phyloP scores from a whole-genome alignment of 2,113 vertebrate genomes.

The Mionectes macconnelli region DNA sequence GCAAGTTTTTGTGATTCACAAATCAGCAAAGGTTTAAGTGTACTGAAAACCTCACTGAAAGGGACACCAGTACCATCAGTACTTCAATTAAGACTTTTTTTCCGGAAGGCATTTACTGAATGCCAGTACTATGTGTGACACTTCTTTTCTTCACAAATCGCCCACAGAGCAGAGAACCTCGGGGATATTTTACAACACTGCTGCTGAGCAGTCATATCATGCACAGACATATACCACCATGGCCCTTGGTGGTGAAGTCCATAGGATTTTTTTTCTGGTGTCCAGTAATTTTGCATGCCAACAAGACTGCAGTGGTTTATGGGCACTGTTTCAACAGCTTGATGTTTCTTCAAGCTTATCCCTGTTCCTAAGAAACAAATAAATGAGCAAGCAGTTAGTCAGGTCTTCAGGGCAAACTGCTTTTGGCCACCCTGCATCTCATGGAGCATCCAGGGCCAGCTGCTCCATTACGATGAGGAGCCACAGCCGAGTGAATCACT shows the following conservation, averaged over 20 bases:
- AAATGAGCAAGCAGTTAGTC: background rate
- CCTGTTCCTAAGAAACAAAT: background rate
- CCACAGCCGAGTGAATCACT: accelerated
- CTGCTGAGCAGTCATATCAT: background rate
- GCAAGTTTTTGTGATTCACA: background rate
- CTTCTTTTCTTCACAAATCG: background rate
- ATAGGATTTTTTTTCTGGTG: background rate
- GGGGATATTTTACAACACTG: background rate
- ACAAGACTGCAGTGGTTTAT: background rate
- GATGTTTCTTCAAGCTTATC: background rate
- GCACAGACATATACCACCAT: background rate
- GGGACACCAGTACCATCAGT: background rate
- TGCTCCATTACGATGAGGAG: background rate
- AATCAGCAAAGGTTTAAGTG: background rate
- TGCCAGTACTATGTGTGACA: background rate
- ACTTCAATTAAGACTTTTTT: background rate
- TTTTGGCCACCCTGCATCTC: background rate
- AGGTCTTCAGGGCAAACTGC: background rate
- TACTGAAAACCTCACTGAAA: background rate
- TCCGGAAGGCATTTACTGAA: background rate
- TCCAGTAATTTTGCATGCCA: background rate
- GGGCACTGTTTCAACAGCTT: background rate
- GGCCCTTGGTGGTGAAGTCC: background rate
- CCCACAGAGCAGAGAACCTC: background rate
- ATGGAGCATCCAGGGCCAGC: accelerated